Evolutionary conservation across 2,797 vertebrate species (phyloP).

Genomic region (Brachyalestes nurse): DNA sequence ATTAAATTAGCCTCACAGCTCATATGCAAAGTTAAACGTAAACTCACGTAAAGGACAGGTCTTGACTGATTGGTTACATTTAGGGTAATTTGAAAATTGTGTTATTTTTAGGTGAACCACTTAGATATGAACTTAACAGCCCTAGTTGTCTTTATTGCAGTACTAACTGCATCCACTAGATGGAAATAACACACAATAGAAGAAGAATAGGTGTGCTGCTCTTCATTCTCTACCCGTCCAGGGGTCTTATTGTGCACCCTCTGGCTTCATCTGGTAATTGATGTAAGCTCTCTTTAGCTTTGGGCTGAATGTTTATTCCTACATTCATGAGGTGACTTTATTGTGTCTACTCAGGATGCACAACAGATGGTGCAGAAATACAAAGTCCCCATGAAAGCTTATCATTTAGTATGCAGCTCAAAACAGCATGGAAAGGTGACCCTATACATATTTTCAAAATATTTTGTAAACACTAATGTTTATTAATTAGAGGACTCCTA

Average conservation of each 20-base stretch:
- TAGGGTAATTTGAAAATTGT: too few species aligned
- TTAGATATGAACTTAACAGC: too few species aligned
- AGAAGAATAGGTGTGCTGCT: background rate
- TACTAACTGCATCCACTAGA: conserved; percentile 47
- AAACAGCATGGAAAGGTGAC: background rate
- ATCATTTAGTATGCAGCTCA: background rate
- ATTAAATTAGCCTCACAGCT: too few species aligned
- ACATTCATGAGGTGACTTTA: conserved; percentile 3
- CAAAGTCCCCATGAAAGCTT: conserved; percentile 8
- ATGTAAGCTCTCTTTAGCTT: background rate
- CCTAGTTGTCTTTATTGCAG: background rate
- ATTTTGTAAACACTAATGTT: conserved; percentile 5
- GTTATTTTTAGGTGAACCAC: too few species aligned
- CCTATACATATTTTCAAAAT: background rate
- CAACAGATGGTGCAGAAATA: conserved; percentile 12
- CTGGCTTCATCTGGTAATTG: background rate
- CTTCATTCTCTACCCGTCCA: background rate
- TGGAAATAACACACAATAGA: conserved; percentile 21
- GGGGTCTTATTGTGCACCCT: background rate
- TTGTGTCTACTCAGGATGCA: conserved; percentile 2
- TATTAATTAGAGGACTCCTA: background rate
- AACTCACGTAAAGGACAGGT: too few species aligned
- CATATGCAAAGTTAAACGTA: too few species aligned
- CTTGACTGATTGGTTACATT: too few species aligned
- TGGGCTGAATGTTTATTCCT: conserved; percentile 1